Evolutionary conservation across 2,888 invertebrate species (phyloP).

Genomic region (Drosophila pseudotakahashii): DNA sequence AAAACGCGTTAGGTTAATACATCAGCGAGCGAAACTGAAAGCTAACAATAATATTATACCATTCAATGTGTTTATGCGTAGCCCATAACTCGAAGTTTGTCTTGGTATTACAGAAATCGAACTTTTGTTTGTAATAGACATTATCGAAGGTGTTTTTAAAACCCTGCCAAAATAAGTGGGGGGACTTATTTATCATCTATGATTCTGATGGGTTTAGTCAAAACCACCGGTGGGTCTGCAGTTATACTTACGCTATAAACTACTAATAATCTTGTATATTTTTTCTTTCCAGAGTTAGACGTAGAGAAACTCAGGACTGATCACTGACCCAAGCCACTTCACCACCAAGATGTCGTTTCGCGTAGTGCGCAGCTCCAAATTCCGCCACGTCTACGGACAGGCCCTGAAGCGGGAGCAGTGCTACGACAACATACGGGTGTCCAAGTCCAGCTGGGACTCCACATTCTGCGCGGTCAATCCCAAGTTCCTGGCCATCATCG

Average conservation of each 20-base stretch:
- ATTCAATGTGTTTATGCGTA: constrained; percentile 21
- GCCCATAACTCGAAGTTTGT: background rate
- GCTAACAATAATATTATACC: constrained; percentile 29
- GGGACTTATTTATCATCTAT: too few species aligned
- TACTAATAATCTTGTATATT: background rate
- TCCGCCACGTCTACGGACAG: constrained; percentile 96
- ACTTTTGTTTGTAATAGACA: background rate
- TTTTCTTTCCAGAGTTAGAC: constrained; percentile 17
- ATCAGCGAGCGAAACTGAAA: constrained; percentile 19
- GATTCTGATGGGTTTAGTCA: background rate
- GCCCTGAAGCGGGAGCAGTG: constrained; percentile 97
- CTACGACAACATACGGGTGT: constrained; percentile 98
- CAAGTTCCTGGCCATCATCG: constrained; percentile 98
- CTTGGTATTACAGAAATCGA: too few species aligned
- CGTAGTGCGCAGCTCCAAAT: constrained; percentile 98
- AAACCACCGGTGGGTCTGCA: too few species aligned
- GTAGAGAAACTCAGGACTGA: constrained; percentile 36
- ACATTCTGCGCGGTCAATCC: constrained; percentile 99
- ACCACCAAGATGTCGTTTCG: constrained; percentile 94
- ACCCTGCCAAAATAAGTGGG: background rate
- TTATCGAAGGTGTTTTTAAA: background rate
- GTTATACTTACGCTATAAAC: background rate
- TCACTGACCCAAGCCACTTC: constrained; percentile 32
- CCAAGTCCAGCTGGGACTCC: constrained; percentile 99
- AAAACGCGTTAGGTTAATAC: constrained; percentile 25